Percentiles rank a stretch among this genome's conserved stretches.
These are phyloP conservation scores for Philereme vetulata DNA, from an alignment of 2,888 invertebrate species.

Conservation along the genomic window DNA sequence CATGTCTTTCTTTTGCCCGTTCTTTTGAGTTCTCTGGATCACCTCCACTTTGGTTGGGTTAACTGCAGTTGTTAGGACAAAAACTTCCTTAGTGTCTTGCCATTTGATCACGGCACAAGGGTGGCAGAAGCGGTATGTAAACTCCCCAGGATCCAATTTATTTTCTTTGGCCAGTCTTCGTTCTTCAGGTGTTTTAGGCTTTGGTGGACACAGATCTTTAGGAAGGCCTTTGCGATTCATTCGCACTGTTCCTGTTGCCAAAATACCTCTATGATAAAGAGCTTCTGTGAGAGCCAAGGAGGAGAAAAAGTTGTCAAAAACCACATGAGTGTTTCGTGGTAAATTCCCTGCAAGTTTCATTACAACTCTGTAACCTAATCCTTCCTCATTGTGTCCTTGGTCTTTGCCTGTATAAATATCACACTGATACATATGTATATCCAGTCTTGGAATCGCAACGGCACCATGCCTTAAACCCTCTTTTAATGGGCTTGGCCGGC, in stretches of 20 bases:
- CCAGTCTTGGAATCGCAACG: conserved; percentile 37
- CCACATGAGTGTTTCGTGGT: conserved; percentile 32
- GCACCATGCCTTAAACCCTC: conserved; percentile 35
- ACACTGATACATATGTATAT: conserved; percentile 41
- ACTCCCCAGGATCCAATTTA: conserved; percentile 18
- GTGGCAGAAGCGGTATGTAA: conserved; percentile 22
- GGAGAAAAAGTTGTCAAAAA: conserved; percentile 42
- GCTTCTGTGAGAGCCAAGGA: conserved; percentile 33
- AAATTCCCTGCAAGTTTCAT: conserved; percentile 29
- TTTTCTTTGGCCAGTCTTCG: conserved; percentile 16
- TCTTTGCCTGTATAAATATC: conserved; percentile 43
- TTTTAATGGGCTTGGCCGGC: conserved; percentile 31
- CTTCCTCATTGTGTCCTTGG: conserved; percentile 38
- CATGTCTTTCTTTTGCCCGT: conserved; percentile 31
- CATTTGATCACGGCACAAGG: conserved; percentile 28
- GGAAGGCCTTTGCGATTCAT: conserved; percentile 35
- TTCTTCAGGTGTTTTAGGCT: conserved; percentile 27
- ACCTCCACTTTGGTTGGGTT: conserved; percentile 31
- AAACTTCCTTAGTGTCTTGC: conserved; percentile 27
- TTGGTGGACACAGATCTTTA: conserved; percentile 25
- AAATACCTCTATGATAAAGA: conserved; percentile 35
- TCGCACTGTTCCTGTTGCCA: conserved; percentile 23
- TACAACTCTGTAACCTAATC: conserved; percentile 40
- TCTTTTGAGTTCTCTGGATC: conserved; percentile 35
- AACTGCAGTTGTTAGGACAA: conserved; percentile 30